phyloP scores from a whole-genome alignment of 2,888 invertebrate species.

The Thera obeliscata region DNA sequence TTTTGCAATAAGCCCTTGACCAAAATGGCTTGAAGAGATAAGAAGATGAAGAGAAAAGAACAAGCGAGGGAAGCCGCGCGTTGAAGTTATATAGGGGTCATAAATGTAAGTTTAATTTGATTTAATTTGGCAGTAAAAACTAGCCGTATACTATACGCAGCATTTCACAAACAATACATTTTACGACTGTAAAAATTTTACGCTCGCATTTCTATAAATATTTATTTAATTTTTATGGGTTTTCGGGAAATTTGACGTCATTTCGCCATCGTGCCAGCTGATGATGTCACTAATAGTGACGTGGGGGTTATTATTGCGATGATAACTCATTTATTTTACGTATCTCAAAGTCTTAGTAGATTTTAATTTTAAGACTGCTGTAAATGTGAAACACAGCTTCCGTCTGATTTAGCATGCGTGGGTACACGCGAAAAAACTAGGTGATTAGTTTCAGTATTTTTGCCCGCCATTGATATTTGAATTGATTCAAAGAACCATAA shows the following conservation, averaged over 20 bases:
- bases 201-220: constrained; percentile 7
- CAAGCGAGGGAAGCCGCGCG: too few species aligned
- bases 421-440: too few species aligned
- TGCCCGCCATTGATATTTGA: too few species aligned
- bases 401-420: too few species aligned
- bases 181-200: background rate
- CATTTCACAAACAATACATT: constrained; percentile 2
- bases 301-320: background rate
- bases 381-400: too few species aligned
- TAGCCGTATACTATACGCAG: background rate
- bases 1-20: too few species aligned
- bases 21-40: too few species aligned
- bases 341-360: background rate
- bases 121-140: background rate
- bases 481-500: too few species aligned
- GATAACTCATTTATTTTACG: background rate
- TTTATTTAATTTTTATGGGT: constrained; percentile 5
- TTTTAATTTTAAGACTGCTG: background rate
- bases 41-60: too few species aligned
- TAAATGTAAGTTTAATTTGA: background rate
- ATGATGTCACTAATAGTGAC: constrained; percentile 6
- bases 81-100: too few species aligned
- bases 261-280: constrained; percentile 11
- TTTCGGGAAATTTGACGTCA: constrained; percentile 17
- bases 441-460: too few species aligned